Evolutionary conservation across 2,113 vertebrate species (phyloP).

Genomic region (Callipepla californica): DNA sequence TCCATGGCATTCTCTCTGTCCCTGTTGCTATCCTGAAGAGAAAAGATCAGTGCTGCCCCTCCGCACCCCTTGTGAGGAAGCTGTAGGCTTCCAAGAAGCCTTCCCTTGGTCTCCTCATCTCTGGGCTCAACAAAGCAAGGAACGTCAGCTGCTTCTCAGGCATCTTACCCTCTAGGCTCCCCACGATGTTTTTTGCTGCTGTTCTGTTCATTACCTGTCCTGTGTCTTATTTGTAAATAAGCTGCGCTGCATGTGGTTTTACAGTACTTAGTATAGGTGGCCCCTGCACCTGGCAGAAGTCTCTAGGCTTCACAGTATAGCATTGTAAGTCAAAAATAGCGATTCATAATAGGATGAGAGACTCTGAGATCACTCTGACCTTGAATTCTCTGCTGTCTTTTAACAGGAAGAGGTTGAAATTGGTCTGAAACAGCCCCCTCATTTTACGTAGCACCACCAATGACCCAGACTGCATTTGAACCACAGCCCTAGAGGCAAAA

Average conservation of each 20-base stretch:
- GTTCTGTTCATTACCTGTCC: background rate
- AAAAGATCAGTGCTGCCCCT: background rate
- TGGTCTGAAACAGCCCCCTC: conserved; percentile 54
- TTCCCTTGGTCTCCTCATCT: background rate
- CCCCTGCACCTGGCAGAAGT: background rate
- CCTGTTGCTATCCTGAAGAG: background rate
- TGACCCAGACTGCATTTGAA: conserved; percentile 63
- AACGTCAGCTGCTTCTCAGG: background rate
- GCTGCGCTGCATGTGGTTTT: background rate
- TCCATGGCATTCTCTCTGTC: background rate
- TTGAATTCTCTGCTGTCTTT: conserved; percentile 65
- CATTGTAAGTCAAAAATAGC: conserved; percentile 50
- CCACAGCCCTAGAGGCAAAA: conserved; percentile 54
- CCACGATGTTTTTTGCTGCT: background rate
- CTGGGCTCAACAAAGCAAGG: background rate
- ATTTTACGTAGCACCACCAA: conserved; percentile 42
- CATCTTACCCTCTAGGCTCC: background rate
- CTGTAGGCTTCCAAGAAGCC: background rate
- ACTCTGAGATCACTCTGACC: conserved; percentile 55
- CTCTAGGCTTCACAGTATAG: conserved; percentile 1
- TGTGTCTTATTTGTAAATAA: background rate
- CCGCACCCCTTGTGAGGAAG: background rate
- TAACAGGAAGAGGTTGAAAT: conserved; percentile 58
- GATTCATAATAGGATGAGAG: conserved; percentile 68
- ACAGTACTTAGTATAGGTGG: background rate